Conservation (phyloP, 2,113 vertebrate genomes). For the Prolemur simus region DNA sequence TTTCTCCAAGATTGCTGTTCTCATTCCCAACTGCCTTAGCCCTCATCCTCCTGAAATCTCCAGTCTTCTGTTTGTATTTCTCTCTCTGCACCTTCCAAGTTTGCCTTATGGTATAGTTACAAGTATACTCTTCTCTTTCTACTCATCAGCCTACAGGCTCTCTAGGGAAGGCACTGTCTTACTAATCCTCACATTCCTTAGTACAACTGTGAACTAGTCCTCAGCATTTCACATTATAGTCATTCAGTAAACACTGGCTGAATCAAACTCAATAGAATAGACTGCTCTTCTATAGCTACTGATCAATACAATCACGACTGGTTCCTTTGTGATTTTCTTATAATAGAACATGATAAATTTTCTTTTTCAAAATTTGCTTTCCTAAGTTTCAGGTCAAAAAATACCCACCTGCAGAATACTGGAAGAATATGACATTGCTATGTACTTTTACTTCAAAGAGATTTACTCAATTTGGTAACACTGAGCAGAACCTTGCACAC, state of each 20-base stretch:
- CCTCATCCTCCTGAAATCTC: background rate
- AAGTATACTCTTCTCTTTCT: background rate
- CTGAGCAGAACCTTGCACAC: background rate
- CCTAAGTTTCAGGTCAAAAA: constrained; percentile 35
- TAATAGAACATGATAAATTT: background rate
- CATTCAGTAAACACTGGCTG: background rate
- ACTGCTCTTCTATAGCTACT: background rate
- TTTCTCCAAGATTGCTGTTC: background rate
- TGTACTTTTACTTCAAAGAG: constrained; percentile 6
- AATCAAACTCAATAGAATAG: background rate
- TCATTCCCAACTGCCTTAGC: background rate
- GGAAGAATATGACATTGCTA: background rate
- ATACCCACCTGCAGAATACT: background rate
- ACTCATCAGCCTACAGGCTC: background rate
- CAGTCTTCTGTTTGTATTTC: background rate
- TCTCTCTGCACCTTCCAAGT: background rate
- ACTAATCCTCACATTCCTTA: background rate
- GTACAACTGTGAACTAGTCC: background rate
- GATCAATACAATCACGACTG: background rate
- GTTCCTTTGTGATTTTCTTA: background rate
- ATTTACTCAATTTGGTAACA: background rate
- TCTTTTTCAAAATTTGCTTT: constrained; percentile 49
- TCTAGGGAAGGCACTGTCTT: background rate
- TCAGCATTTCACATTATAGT: background rate
- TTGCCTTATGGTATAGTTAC: background rate